phyloP scores from a whole-genome alignment of 2,888 invertebrate species.

The Drosophila multiciliata region DNA sequence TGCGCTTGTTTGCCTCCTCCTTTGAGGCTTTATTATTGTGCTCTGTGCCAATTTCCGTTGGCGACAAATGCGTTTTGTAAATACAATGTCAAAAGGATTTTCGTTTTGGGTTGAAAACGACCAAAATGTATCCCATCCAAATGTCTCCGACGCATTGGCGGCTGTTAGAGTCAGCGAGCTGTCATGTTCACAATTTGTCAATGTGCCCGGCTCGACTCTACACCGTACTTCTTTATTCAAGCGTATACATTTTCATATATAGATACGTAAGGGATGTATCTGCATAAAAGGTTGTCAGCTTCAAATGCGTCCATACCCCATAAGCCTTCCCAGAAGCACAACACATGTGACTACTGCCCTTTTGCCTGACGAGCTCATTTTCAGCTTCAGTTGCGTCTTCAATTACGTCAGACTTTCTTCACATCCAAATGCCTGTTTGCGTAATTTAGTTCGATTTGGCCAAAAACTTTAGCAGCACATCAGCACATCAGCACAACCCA shows the following conservation, averaged over 20 bases:
- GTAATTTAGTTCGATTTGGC: conserved; percentile 57
- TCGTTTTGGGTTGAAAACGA: conserved; percentile 51
- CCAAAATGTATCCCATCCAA: conserved; percentile 48
- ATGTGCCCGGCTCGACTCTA: conserved; percentile 38
- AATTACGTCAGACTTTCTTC: conserved; percentile 19
- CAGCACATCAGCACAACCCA: conserved; percentile 8
- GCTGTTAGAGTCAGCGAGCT: conserved; percentile 37
- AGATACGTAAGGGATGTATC: neutral
- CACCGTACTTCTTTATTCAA: conserved; percentile 9
- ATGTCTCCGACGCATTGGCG: conserved; percentile 34
- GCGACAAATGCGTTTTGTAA: conserved; percentile 75
- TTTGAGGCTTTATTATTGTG: conserved; percentile 69
- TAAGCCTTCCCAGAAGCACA: conserved; percentile 32
- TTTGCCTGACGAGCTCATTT: conserved; percentile 39
- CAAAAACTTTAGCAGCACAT: conserved; percentile 4
- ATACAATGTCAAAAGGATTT: conserved; percentile 76
- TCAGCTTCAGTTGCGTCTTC: conserved; percentile 21
- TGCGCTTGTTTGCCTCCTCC: conserved; percentile 45
- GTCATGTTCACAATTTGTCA: conserved; percentile 57
- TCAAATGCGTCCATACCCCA: conserved; percentile 15
- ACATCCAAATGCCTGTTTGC: conserved; percentile 14
- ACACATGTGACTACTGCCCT: conserved; percentile 47
- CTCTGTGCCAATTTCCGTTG: conserved; percentile 71
- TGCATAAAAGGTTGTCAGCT: neutral
- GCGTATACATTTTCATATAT: neutral